These are phyloP conservation scores for Drosophila pallidifrons DNA, from an alignment of 1,140 invertebrate genomes.

Conservation along the genomic window DNA sequence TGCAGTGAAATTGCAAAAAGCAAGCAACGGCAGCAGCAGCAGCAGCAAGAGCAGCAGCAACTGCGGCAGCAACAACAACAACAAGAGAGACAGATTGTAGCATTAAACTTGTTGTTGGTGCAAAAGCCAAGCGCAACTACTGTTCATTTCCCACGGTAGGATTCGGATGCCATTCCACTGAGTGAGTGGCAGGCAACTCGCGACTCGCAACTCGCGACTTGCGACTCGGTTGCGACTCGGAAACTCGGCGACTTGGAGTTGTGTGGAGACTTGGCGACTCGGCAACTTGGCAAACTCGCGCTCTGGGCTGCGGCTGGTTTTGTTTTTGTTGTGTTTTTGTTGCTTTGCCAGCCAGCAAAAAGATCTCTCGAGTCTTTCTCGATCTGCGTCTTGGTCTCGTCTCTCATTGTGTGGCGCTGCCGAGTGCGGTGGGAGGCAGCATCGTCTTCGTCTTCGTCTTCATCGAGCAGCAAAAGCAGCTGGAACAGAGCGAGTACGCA, in stretches of 20 bases:
- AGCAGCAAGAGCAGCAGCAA: constrained; percentile 4
- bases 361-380: constrained; percentile 11
- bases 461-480: constrained; percentile 26
- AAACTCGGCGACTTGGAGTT: background rate
- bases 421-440: constrained; percentile 55
- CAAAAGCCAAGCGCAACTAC: constrained; percentile 77
- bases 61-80: constrained; percentile 44
- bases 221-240: constrained; percentile 3
- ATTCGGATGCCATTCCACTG: constrained; percentile 69
- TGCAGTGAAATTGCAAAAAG: constrained; percentile 78
- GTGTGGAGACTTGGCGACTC: constrained; percentile 13
- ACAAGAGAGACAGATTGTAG: constrained; percentile 48
- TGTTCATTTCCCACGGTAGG: constrained; percentile 85
- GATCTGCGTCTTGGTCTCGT: constrained; percentile 30
- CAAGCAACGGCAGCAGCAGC: constrained; percentile 34
- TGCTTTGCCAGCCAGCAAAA: constrained; percentile 3
- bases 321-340: constrained; percentile 21
- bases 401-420: constrained; percentile 41
- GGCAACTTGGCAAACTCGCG: constrained; percentile 20
- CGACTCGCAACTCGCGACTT: constrained; percentile 19
- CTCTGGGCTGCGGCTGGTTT: constrained; percentile 33
- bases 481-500: constrained; percentile 64
- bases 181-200: constrained; percentile 60
- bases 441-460: constrained; percentile 7
- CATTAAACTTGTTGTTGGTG: constrained; percentile 71